Percentiles rank a stretch among this genome's conserved stretches.
phyloP scores from a whole-genome alignment of 1,140 invertebrate genomes.

The Diprion similis region DNA sequence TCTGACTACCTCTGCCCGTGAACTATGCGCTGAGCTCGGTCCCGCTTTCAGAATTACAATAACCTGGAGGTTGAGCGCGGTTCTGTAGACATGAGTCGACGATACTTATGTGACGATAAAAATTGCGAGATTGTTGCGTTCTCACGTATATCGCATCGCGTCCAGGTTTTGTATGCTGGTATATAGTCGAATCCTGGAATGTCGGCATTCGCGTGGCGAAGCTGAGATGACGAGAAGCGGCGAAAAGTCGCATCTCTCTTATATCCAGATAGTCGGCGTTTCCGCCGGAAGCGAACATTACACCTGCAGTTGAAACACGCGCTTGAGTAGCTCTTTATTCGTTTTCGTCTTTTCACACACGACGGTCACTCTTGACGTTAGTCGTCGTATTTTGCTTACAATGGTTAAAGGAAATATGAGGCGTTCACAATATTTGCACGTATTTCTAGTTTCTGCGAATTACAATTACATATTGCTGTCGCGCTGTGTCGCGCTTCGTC shows the following conservation, averaged over 20 bases:
- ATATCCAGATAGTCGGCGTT: slow-evolving; percentile 4
- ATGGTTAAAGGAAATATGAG: neutral
- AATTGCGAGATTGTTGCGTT: too few species aligned
- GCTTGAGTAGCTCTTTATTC: neutral
- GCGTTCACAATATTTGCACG: neutral
- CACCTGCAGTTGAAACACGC: slow-evolving; percentile 9
- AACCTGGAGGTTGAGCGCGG: too few species aligned
- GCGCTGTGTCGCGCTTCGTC: neutral
- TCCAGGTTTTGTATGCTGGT: too few species aligned
- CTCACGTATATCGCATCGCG: too few species aligned
- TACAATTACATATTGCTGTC: neutral
- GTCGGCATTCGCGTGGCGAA: neutral
- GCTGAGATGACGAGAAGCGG: neutral
- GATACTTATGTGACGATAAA: too few species aligned
- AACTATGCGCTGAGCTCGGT: too few species aligned
- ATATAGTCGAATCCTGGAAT: neutral
- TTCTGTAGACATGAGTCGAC: too few species aligned
- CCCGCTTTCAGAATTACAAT: too few species aligned
- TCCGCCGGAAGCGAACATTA: slow-evolving; percentile 15
- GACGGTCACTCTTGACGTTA: neutral
- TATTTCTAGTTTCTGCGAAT: neutral
- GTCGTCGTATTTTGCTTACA: neutral
- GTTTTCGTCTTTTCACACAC: neutral
- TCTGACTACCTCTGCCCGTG: neutral
- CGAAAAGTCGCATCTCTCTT: neutral